Evolutionary conservation across 2,888 invertebrate genomes (phyloP).

Genomic region (Teleiodes luculella): DNA sequence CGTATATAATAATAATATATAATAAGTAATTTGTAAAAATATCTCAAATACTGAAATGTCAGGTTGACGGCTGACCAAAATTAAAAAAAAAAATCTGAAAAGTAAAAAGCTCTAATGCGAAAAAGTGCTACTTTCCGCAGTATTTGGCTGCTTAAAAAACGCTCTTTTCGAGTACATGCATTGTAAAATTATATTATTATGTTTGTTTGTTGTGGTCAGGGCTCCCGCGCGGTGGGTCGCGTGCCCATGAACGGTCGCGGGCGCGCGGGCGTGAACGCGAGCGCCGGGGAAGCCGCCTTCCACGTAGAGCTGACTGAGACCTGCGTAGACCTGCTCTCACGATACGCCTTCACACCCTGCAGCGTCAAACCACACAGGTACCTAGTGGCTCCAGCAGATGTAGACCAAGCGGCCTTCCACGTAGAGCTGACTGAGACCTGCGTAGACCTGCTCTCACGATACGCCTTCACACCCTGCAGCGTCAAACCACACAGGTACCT

Average conservation of each 20-base stretch:
- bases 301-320: conserved; percentile 96
- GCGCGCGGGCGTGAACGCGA: conserved; percentile 22
- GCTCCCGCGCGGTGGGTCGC: conserved; percentile 60
- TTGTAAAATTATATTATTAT: too few species aligned
- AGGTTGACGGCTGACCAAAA: too few species aligned
- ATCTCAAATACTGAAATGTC: too few species aligned
- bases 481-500: conserved; percentile 84
- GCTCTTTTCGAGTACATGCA: too few species aligned
- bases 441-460: conserved; percentile 81
- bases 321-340: conserved; percentile 84
- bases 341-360: conserved; percentile 62
- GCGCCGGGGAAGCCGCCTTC: conserved; percentile 72
- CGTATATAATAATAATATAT: too few species aligned
- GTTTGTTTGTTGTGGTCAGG: conserved; percentile 48
- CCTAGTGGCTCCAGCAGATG: too few species aligned
- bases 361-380: conserved; percentile 82
- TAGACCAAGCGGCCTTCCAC: conserved; percentile 85
- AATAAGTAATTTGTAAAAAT: too few species aligned
- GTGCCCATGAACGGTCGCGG: conserved; percentile 40
- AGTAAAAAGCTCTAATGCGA: too few species aligned
- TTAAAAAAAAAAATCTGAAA: too few species aligned
- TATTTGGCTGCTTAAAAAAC: too few species aligned
- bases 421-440: conserved; percentile 96
- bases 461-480: conserved; percentile 61
- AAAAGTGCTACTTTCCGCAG: too few species aligned